phyloP scores from a whole-genome alignment of 2,797 vertebrate species.

The Gallinago stenura region DNA sequence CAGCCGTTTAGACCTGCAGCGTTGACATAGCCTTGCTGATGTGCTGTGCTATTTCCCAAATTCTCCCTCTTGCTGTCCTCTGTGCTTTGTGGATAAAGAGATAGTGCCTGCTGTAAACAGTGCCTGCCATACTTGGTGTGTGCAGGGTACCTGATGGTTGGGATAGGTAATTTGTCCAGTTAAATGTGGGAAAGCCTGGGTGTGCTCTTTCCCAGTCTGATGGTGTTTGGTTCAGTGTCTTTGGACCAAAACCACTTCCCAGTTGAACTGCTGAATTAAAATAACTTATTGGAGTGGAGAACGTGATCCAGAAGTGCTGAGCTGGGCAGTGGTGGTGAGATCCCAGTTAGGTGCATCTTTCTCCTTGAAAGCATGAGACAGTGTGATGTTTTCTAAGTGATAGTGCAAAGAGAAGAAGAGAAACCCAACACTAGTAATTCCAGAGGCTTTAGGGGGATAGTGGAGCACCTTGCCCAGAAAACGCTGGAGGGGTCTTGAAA shows the following conservation, averaged over 20 bases:
- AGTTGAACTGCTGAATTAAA: neutral
- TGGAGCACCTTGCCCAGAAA: neutral
- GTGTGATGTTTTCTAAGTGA: neutral
- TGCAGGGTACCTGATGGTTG: neutral
- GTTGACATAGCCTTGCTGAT: neutral
- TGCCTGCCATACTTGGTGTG: rapidly evolving
- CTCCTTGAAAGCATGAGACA: neutral
- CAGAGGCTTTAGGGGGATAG: neutral
- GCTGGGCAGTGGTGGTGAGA: neutral
- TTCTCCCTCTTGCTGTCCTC: neutral
- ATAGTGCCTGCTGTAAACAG: neutral
- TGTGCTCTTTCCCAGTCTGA: neutral
- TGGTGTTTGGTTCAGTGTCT: neutral
- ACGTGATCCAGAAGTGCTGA: neutral
- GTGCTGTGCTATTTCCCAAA: neutral
- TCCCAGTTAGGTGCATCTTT: neutral
- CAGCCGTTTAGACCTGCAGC: neutral
- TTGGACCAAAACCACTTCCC: neutral
- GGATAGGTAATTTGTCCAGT: neutral
- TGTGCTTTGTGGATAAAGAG: neutral
- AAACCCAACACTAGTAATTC: neutral
- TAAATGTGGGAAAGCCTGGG: neutral
- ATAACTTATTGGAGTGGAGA: neutral
- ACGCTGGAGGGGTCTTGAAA: neutral
- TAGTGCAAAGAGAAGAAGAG: neutral